These are phyloP conservation scores for Troilus luridus DNA, from an alignment of 2,888 invertebrate genomes.

Conservation along the genomic window DNA sequence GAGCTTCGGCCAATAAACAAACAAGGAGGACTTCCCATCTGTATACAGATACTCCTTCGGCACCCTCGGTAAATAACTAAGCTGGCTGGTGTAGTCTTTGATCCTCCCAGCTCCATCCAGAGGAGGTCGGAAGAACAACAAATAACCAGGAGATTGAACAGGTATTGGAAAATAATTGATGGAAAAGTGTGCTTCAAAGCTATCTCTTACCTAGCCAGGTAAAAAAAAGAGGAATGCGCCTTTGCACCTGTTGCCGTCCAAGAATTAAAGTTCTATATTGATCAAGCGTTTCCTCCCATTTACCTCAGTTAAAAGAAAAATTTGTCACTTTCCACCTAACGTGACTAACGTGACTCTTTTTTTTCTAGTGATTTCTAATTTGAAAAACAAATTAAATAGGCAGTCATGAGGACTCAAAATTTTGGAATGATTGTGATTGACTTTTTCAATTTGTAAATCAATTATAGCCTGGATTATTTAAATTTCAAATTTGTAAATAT, in stretches of 20 bases:
- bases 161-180: constrained; percentile 36
- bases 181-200: constrained; percentile 5
- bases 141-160: constrained; percentile 25
- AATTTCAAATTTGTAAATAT: too few species aligned
- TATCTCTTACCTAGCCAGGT: neutral
- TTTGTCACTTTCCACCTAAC: too few species aligned
- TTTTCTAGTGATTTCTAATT: too few species aligned
- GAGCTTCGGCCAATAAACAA: constrained; percentile 44
- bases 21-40: constrained; percentile 39
- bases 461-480: too few species aligned
- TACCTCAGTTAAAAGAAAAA: too few species aligned
- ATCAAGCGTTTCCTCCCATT: too few species aligned
- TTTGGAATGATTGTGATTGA: too few species aligned
- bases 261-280: too few species aligned
- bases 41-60: constrained; percentile 30
- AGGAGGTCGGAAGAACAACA: neutral
- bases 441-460: too few species aligned
- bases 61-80: constrained; percentile 43
- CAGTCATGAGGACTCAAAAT: too few species aligned
- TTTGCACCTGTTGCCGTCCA: neutral
- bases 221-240: constrained; percentile 17
- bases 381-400: too few species aligned
- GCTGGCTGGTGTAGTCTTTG: neutral
- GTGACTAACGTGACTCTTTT: too few species aligned
- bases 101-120: neutral